phyloP scores from a whole-genome alignment of 2,113 vertebrate genomes.

The Daphoenositta chrysoptera region DNA sequence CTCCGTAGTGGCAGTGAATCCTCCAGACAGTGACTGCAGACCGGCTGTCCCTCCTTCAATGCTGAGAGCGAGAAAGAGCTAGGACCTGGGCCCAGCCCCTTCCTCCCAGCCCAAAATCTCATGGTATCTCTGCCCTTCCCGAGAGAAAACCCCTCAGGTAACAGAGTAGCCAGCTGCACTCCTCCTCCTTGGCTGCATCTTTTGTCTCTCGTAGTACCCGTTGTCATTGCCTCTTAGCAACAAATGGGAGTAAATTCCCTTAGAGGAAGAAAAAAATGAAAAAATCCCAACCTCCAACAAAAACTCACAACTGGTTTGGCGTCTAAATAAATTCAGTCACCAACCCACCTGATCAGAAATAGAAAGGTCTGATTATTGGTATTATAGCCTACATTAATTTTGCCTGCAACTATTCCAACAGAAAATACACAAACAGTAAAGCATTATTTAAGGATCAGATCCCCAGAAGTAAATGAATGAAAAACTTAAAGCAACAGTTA shows the following conservation, averaged over 20 bases:
- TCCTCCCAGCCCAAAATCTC: neutral
- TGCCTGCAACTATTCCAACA: neutral
- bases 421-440: neutral
- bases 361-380: neutral
- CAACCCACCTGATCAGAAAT: neutral
- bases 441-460: neutral
- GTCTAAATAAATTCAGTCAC: neutral
- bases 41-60: too few species aligned
- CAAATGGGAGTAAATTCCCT: neutral
- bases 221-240: neutral
- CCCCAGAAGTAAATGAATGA: neutral
- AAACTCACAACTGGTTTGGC: neutral
- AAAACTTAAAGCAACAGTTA: neutral
- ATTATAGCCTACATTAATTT: neutral
- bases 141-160: neutral
- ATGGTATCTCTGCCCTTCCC: neutral
- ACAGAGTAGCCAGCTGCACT: neutral
- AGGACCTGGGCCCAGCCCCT: too few species aligned
- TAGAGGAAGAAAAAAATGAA: neutral
- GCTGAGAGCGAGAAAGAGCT: neutral
- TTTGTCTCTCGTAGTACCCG: neutral
- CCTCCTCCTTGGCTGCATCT: neutral
- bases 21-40: rapidly evolving
- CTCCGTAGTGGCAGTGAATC: neutral
- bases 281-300: neutral